Percentiles rank a stretch among this genome's conserved stretches.
These are phyloP conservation scores for Cydia amplana DNA, from an alignment of 1,140 invertebrate genomes.

Conservation along the genomic window DNA sequence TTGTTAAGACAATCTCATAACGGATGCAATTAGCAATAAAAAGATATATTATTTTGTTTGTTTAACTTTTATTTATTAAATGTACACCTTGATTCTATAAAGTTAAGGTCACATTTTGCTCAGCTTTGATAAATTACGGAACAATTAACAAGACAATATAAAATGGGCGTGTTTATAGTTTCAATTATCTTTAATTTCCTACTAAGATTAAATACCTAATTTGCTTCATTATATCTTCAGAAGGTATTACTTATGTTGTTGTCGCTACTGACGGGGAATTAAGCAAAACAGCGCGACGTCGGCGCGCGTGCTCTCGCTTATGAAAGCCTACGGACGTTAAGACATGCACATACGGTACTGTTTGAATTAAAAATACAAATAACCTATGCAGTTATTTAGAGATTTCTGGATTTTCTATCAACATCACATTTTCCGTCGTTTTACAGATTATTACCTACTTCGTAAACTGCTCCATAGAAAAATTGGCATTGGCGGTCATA, in stretches of 20 bases:
- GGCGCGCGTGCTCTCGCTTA: slow-evolving; percentile 51
- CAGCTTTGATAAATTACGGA: neutral
- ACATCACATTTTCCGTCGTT: no score
- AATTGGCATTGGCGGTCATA: no score
- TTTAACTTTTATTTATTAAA: neutral
- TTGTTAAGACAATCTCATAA: neutral
- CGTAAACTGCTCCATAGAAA: no score
- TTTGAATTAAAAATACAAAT: neutral
- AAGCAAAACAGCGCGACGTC: slow-evolving; percentile 50
- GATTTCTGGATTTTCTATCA: no score
- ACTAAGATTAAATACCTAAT: neutral
- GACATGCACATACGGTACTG: neutral
- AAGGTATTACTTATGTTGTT: no score
- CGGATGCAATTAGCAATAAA: slow-evolving; percentile 6
- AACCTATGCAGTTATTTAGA: no score
- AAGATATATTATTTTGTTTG: neutral
- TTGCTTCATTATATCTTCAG: no score
- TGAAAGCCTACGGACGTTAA: slow-evolving; percentile 45
- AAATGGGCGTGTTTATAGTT: neutral
- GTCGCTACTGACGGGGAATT: slow-evolving; percentile 51
- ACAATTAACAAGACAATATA: neutral
- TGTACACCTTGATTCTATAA: neutral
- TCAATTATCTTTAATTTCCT: neutral
- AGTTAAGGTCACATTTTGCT: neutral
- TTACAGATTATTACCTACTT: no score